phyloP scores from a whole-genome alignment of 64 coral and sea anemone genomes.

The Montipora capricornis region DNA sequence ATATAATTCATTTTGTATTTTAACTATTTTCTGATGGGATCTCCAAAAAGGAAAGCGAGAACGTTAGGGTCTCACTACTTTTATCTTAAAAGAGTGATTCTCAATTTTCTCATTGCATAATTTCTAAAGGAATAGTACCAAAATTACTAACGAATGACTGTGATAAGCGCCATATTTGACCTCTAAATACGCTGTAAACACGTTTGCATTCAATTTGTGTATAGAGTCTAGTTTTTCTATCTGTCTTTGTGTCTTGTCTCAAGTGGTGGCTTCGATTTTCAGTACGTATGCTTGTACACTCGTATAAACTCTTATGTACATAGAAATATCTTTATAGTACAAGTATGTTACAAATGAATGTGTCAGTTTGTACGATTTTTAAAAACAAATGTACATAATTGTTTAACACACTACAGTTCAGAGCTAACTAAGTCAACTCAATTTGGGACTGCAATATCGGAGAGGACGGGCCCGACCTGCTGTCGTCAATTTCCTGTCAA shows the following conservation, averaged over 20 bases:
- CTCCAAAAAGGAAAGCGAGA: too few species aligned
- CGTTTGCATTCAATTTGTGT: not conserved
- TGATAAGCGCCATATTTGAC: not conserved
- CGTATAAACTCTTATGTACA: conserved; percentile 52
- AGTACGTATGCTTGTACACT: conserved; percentile 21
- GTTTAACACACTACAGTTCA: too few species aligned
- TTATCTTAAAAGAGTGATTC: too few species aligned
- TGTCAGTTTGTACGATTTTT: not conserved
- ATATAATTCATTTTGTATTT: not conserved
- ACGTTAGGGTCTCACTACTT: too few species aligned
- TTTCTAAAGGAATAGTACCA: too few species aligned
- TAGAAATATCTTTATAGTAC: conserved; percentile 8
- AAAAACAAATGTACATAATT: not conserved
- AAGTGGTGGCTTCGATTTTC: not conserved
- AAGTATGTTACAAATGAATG: not conserved
- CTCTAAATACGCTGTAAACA: not conserved
- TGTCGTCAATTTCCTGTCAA: not conserved
- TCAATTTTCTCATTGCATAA: too few species aligned
- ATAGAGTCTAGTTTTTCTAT: too few species aligned
- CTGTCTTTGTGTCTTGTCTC: not conserved
- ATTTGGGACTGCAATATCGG: not conserved
- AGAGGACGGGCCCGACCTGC: not conserved
- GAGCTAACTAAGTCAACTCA: too few species aligned
- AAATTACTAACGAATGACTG: too few species aligned
- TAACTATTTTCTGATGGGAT: too few species aligned